Conservation (phyloP, 2,797 vertebrate genomes). For the Sebastes oblongus region DNA sequence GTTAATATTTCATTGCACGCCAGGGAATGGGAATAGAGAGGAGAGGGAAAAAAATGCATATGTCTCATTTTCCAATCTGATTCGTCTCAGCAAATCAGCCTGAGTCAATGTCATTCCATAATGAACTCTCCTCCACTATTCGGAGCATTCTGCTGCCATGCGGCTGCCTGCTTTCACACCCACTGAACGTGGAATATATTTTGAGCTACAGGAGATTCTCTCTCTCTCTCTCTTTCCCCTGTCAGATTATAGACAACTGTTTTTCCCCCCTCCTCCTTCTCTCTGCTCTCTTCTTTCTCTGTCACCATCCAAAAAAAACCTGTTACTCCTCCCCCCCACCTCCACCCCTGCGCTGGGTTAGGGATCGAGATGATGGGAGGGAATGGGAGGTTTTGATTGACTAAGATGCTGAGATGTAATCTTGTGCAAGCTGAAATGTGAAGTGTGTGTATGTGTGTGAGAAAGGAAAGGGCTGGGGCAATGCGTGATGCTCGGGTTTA, state of each 20-base stretch:
- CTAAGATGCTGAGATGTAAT: constrained; percentile 74
- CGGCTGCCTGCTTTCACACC: constrained; percentile 47
- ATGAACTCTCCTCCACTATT: constrained; percentile 71
- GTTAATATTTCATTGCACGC: constrained; percentile 81
- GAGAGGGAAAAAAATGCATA: constrained; percentile 48
- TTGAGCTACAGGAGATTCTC: constrained; percentile 31
- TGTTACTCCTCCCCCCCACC: constrained; percentile 38
- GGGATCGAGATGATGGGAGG: constrained; percentile 56
- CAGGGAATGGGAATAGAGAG: constrained; percentile 62
- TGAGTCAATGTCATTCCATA: constrained; percentile 76
- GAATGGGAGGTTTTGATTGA: constrained; percentile 66
- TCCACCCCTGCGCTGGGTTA: constrained; percentile 30
- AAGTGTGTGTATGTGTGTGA: constrained; percentile 43
- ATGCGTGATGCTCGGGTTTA: constrained; percentile 70
- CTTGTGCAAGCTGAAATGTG: constrained; percentile 63
- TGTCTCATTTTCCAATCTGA: constrained; percentile 81
- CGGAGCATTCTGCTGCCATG: constrained; percentile 46
- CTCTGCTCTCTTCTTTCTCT: constrained; percentile 7
- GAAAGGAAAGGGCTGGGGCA: constrained; percentile 37
- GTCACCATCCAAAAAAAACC: constrained; percentile 33
- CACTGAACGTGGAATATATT: constrained; percentile 46
- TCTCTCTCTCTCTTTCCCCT: not conserved
- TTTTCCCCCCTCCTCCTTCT: not conserved
- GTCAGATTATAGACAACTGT: constrained; percentile 54
- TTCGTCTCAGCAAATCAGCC: constrained; percentile 80